A percentile compares a stretch with the other conserved stretches of the same genome.
These are phyloP conservation scores for Corydoras maculifer DNA, from an alignment of 2,113 vertebrate genomes.

Conservation along the genomic window DNA sequence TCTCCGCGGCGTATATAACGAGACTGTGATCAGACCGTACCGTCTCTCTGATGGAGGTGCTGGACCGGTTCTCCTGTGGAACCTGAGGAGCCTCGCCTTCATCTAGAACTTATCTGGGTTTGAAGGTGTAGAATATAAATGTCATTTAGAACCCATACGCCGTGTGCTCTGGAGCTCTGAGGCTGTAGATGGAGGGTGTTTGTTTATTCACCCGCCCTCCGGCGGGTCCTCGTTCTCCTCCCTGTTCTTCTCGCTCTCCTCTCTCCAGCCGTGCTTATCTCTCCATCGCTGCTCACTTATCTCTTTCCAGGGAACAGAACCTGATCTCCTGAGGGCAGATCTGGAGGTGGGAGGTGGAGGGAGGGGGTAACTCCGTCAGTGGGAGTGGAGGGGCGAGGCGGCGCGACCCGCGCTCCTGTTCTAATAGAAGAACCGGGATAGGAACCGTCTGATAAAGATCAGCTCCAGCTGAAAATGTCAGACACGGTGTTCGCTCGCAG, in stretches of 20 bases:
- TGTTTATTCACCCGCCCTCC: too few species aligned
- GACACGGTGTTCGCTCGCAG: constrained; percentile 2
- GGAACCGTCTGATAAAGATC: constrained; percentile 30
- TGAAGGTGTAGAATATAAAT: too few species aligned
- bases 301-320: constrained; percentile 28
- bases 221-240: too few species aligned
- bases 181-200: too few species aligned
- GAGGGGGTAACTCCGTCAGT: constrained; percentile 26
- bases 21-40: too few species aligned
- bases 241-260: background rate
- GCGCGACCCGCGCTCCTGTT: constrained; percentile 4
- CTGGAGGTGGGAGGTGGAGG: constrained; percentile 3
- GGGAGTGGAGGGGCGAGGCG: constrained; percentile 23
- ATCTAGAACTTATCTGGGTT: too few species aligned
- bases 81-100: too few species aligned
- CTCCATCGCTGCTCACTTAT: constrained; percentile 21
- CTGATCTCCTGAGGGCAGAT: constrained; percentile 29
- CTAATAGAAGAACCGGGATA: constrained; percentile 25
- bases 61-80: too few species aligned
- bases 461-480: constrained; percentile 9
- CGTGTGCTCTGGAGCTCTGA: too few species aligned
- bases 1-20: too few species aligned
- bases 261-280: background rate
- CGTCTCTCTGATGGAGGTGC: too few species aligned
- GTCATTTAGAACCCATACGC: too few species aligned